phyloP scores from a whole-genome alignment of 2,888 invertebrate genomes.

The Heteropelma amictum region DNA sequence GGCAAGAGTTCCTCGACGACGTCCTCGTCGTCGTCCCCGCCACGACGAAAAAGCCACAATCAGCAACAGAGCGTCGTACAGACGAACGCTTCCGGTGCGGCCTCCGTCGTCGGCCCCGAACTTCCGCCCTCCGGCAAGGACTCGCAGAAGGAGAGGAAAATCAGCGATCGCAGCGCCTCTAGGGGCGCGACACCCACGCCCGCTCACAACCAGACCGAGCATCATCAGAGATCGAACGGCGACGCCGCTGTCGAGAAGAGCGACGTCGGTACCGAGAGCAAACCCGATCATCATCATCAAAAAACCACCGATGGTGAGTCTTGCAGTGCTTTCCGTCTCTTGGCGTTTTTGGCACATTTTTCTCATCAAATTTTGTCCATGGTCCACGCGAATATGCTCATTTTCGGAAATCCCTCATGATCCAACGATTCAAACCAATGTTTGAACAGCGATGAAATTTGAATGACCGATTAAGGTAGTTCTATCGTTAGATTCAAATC shows the following conservation, averaged over 20 bases:
- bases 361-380: too few relatives aligned
- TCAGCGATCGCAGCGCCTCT: constrained; percentile 67
- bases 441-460: too few relatives aligned
- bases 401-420: too few relatives aligned
- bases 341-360: neutral
- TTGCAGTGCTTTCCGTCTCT: neutral
- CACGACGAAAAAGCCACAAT: constrained; percentile 67
- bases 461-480: too few relatives aligned
- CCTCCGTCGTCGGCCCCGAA: constrained; percentile 23
- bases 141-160: constrained; percentile 67
- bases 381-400: too few relatives aligned
- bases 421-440: too few relatives aligned
- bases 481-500: too few relatives aligned
- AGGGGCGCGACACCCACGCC: constrained; percentile 65
- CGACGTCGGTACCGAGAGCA: constrained; percentile 63
- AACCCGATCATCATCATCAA: constrained; percentile 64
- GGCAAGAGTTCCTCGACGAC: constrained; percentile 62
- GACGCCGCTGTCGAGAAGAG: constrained; percentile 67
- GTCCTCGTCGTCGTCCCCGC: constrained; percentile 66
- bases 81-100: constrained; percentile 38
- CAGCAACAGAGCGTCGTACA: constrained; percentile 53
- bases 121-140: constrained; percentile 61
- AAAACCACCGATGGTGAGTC: constrained; percentile 70
- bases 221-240: constrained; percentile 68
- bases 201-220: constrained; percentile 61